Base-by-base conservation (phyloP, 2,888 invertebrate species). In the Oligia latruncula region DNA sequence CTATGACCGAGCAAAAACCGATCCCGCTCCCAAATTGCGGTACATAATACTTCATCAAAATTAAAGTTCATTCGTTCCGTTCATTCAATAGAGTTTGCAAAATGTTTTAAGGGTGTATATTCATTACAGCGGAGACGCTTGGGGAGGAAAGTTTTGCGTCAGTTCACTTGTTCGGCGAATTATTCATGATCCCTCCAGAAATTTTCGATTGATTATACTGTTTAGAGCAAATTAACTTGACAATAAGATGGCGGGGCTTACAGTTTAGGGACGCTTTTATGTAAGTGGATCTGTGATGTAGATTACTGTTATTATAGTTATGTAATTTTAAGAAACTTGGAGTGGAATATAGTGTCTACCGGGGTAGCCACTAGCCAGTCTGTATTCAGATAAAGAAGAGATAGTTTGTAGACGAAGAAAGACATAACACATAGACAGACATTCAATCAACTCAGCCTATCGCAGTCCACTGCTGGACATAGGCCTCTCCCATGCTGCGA, bases 121-220 rank as follows among this genome's bases (percentile, higher is more conserved):
- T 92, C 90, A 91, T 91, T 91, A 85, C 87, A 88, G 77, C 73
- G 73, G 86, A 78, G 85, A 88, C 87, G 75, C 78, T 83, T 87
- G 81, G 87, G 88, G 84, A 79, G 88, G 84, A 92, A 94, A 93
- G 84, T 91, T 93, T 92, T 74, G 73, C 87, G 81, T 58, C 86
- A 85, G 87, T 90, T 90, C 91, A 91, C 90, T 92, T 93, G 92
- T 92, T 91, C 86, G 70, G 82, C 86, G 92, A 94, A 95, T 95
- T 95, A 95, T 95, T 95, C 94, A 95, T 95, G 95, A 93, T 92
- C 93, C 91, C 91, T 92, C 91, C 85, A 88, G 89, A 91, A 93
- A 92, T 92, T 92, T 70, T 90, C 94, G 93, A 95, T 95, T 94
- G 95, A 94, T 95, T 94, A 94, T 92, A 92, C 92, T 93, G 93